Evolutionary conservation across 2,888 invertebrate genomes (phyloP).

Genomic region (Eupithecia centaureata): DNA sequence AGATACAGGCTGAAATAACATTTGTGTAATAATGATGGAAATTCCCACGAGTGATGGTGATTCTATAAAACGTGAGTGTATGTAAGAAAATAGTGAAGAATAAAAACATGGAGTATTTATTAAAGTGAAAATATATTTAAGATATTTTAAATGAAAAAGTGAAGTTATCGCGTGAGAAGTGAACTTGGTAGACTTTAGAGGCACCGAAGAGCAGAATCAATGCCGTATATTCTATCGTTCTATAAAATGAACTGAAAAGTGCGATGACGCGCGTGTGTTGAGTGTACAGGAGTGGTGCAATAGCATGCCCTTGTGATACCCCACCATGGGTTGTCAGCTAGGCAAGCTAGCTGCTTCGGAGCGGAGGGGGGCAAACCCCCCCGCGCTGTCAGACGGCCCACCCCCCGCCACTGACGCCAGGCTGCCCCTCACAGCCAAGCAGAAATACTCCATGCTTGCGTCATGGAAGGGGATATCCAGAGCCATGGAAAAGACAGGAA

Average conservation of each 20-base stretch:
- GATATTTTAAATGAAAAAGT: background rate
- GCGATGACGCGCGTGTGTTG: conserved; percentile 8
- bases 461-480: conserved; percentile 96
- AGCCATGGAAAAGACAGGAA: conserved; percentile 94
- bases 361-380: conserved; percentile 74
- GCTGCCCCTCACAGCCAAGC: conserved; percentile 92
- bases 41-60: conserved; percentile 18
- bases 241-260: conserved; percentile 11
- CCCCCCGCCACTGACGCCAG: conserved; percentile 90
- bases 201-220: conserved; percentile 9
- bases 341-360: conserved; percentile 88
- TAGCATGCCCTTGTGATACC: conserved; percentile 35
- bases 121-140: background rate
- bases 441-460: conserved; percentile 94
- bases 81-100: conserved; percentile 5
- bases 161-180: background rate
- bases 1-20: conserved; percentile 11
- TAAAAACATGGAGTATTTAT: conserved; percentile 13
- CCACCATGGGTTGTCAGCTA: conserved; percentile 89
- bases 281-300: conserved; percentile 22
- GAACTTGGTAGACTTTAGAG: background rate
- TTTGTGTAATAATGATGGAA: conserved; percentile 16
- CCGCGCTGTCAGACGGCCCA: conserved; percentile 80
- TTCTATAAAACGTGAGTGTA: conserved; percentile 1
- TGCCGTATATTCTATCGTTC: too few relatives aligned